Base-by-base conservation (phyloP, 23 tunicate species). In the Pegea sp. region DNA sequence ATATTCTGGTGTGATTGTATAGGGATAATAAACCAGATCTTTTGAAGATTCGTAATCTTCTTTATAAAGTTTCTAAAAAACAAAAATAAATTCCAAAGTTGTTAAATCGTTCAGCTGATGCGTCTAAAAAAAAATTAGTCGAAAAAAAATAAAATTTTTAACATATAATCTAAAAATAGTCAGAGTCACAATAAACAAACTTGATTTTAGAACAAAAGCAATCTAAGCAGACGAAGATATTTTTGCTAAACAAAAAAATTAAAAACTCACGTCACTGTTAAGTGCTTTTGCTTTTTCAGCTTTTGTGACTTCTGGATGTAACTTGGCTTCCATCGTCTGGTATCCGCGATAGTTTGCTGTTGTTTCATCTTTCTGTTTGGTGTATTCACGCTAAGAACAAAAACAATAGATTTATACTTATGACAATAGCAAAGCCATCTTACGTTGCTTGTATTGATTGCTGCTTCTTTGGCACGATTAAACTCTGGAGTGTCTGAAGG, bases 41-140 rank as follows among this genome's bases (percentile, higher is more conserved):
- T 79, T 79, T 44, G 79, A 93, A 49, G 51, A 55, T 58, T 79
- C 91, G 86, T 86, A 90, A 54, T 90, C 99, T 65, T 90, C 93
- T 53, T 34, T 72, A 72, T 90, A 90, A 1, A 52, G 28, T 67
- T 57, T 64, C 90, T 77, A 52, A 2, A 42, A 24, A 43, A 28
- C 11, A 38, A 38, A 38, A 8, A 8, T 8, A 38, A 38, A 38
- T 38, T 38, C 46, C n/a, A n/a, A n/a, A n/a, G n/a, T n/a, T n/a
- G n/a, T n/a, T n/a, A n/a, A n/a, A n/a, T n/a, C n/a, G n/a, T n/a
- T n/a, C n/a, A n/a, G n/a, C n/a, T n/a, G n/a, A n/a, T n/a, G n/a
- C n/a, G n/a, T n/a, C n/a, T n/a, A n/a, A n/a, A n/a, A 38, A 38
- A 38, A 38, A 38, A 38, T 38, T 38, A 38, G 46, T 38, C 11